Conservation (phyloP, 2,888 invertebrate species). For the Coelopa pilipes region DNA sequence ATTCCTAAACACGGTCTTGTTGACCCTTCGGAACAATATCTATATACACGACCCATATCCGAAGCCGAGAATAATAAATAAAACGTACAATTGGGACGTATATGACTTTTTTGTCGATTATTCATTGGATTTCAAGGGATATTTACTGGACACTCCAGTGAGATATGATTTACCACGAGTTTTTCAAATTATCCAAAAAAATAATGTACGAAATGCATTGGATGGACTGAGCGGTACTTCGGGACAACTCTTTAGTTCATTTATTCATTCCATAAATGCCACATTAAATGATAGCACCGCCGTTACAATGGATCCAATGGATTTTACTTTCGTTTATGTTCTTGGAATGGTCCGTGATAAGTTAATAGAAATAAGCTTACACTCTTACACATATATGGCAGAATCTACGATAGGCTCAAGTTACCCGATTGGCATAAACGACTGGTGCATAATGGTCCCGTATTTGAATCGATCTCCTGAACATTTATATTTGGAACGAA, state of each 20-base stretch:
- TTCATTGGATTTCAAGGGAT: constrained; percentile 47
- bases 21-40: constrained; percentile 48
- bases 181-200: background rate
- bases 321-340: background rate
- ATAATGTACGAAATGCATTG: background rate
- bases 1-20: constrained; percentile 48
- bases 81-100: constrained; percentile 45
- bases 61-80: constrained; percentile 44
- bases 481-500: constrained; percentile 50
- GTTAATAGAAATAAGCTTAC: constrained; percentile 54
- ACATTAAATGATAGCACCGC: constrained; percentile 44
- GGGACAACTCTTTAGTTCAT: constrained; percentile 49
- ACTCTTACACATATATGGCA: constrained; percentile 51
- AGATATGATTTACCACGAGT: constrained; percentile 39
- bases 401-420: constrained; percentile 46
- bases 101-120: constrained; percentile 45
- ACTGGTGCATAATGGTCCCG: constrained; percentile 60
- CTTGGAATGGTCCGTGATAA: constrained; percentile 37
- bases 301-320: background rate
- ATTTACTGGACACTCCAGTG: constrained; percentile 49
- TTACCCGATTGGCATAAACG: constrained; percentile 59
- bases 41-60: constrained; percentile 52
- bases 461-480: constrained; percentile 51
- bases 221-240: constrained; percentile 44
- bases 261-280: constrained; percentile 53